Evolutionary conservation across 2,797 vertebrate genomes (phyloP).

Genomic region (Acanthurus leucopareius): DNA sequence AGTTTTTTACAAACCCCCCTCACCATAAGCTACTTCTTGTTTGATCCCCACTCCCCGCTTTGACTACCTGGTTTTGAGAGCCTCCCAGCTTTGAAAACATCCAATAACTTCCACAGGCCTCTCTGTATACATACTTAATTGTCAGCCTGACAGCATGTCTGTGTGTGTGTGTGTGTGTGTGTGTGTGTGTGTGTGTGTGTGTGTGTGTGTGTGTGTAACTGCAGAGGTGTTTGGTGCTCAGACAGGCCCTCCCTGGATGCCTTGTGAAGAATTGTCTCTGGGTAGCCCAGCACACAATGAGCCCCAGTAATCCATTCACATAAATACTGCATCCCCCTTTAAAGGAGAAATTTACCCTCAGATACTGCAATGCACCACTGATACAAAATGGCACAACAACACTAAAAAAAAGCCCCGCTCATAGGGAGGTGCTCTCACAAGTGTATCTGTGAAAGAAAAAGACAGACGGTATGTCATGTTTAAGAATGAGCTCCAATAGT

Average conservation of each 20-base stretch:
- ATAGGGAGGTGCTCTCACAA: not conserved
- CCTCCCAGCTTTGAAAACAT: constrained; percentile 32
- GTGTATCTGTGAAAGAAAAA: not conserved
- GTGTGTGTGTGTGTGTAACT: constrained; percentile 27
- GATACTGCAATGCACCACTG: constrained; percentile 67
- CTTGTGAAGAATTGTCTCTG: constrained; percentile 67
- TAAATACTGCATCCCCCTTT: constrained; percentile 71
- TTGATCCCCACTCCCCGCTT: constrained; percentile 27
- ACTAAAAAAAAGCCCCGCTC: constrained; percentile 13
- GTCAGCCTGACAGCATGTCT: constrained; percentile 34
- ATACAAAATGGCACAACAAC: constrained; percentile 45
- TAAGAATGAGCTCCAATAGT: constrained; percentile 2
- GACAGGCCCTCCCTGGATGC: constrained; percentile 49
- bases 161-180: constrained; percentile 15
- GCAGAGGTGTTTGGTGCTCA: constrained; percentile 29
- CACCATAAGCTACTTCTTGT: constrained; percentile 14
- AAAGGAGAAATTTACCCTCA: constrained; percentile 52
- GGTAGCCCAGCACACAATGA: constrained; percentile 64
- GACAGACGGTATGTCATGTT: not conserved
- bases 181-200: constrained; percentile 13
- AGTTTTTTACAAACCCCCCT: constrained; percentile 14
- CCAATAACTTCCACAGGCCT: constrained; percentile 37
- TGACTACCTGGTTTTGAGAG: constrained; percentile 22
- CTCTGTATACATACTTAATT: constrained; percentile 48
- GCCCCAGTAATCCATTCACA: constrained; percentile 67